Evolutionary conservation across 2,888 invertebrate genomes (phyloP), one percentile per base, ranked within the genome.

Genomic region (Andrena hattorfiana): DNA sequence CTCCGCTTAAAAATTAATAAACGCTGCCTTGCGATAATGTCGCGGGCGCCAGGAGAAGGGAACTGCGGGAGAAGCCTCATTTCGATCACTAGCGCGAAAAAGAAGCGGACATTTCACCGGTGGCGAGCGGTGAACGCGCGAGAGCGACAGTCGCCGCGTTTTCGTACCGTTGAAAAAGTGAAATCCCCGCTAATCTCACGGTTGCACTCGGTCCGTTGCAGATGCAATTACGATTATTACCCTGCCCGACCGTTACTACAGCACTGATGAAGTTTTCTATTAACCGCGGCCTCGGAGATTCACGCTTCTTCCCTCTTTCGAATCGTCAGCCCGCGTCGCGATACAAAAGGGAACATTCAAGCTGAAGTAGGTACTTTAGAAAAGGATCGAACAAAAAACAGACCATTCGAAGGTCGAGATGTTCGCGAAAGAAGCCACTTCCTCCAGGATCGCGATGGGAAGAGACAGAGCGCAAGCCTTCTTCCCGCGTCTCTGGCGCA

Each of bases 191-290:
- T 87, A 85, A 87, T 87, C 81, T 81, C 77, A 60, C 23, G 59
- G 79, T 72, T 77, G 67, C 79, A 72, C 73, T 76, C 81, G 16
- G 63, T 23, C 69, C 73, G 66, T 72, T 62, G 77, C 74, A 72
- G 83, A 87, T 81, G 81, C 78, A 87, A 87, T 87, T 87, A 85
- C 76, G 84, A 87, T 80, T 82, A 84, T 82, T 82, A 82, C 66
- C 67, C 56, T 16, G 64, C 30, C 54, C 49, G 48, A 66, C 26
- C 28, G 35, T 20, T 62, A 35, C 26, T 48, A 62, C 70, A 64
- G 59, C 78, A 63, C 59, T 78, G 78, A 82, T 81, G 77, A 87
- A 87, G 74, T 82, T 87, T 81, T 81, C 85, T 78, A 81, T 85
- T 84, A 85, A 82, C 71, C 60, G 63, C 7, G 49, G 42, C 20